These are phyloP conservation scores for Pyrrhura leucotis DNA, from an alignment of 2,797 vertebrate species.

Conservation along the genomic window DNA sequence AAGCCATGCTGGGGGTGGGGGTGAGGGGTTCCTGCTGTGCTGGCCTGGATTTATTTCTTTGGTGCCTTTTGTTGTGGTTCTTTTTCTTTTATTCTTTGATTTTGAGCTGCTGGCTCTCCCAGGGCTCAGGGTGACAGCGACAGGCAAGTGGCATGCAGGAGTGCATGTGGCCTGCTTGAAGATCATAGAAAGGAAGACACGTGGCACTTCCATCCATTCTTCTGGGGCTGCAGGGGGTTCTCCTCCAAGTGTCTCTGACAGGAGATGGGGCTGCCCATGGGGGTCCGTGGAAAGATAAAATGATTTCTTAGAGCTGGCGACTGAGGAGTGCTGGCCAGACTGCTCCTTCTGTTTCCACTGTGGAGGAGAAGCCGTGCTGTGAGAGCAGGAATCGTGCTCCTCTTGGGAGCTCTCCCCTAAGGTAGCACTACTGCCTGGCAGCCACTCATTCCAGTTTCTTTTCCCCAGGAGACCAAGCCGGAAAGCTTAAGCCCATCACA, in stretches of 20 bases:
- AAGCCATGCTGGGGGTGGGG: not conserved
- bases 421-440: not conserved
- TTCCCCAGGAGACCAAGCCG: not conserved
- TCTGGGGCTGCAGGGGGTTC: not conserved
- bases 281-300: not conserved
- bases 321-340: not conserved
- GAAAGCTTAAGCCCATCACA: not conserved
- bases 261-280: not conserved
- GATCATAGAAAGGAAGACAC: not conserved
- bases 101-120: not conserved
- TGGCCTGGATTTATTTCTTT: not conserved
- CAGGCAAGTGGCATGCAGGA: not conserved
- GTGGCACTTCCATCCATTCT: not conserved
- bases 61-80: not conserved
- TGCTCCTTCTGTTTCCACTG: not conserved
- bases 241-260: not conserved
- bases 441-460: not conserved
- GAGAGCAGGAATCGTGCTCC: not conserved
- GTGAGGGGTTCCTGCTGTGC: fast-evolving
- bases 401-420: not conserved
- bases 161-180: too few species aligned
- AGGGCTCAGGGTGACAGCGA: not conserved
- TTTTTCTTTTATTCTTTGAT: not conserved
- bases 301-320: not conserved
- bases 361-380: not conserved